phyloP scores from a whole-genome alignment of 2,888 invertebrate genomes.

The Brachycybe producta region DNA sequence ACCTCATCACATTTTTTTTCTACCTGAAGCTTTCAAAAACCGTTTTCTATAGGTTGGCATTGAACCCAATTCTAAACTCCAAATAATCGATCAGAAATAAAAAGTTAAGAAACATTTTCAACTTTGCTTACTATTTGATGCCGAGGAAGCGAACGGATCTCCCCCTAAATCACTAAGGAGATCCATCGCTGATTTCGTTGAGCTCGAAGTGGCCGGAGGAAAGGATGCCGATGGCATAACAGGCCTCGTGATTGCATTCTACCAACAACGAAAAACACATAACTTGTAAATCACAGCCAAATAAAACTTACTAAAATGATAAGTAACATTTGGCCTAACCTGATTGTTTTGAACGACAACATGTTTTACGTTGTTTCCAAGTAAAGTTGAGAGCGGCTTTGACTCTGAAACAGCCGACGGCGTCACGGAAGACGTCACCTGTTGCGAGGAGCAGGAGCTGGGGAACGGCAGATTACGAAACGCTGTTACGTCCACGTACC shows the following conservation, averaged over 20 bases:
- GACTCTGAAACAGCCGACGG: slow-evolving; percentile 1
- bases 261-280: not conserved
- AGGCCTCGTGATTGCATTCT: slow-evolving; percentile 5
- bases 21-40: too few species aligned
- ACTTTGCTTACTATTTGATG: slow-evolving; percentile 7
- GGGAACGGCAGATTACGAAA: not conserved
- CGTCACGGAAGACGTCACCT: not conserved
- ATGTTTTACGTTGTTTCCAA: slow-evolving; percentile 9
- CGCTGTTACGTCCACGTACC: slow-evolving; percentile 38
- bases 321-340: too few species aligned
- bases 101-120: too few species aligned
- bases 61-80: not conserved
- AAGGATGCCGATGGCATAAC: slow-evolving; percentile 15
- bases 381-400: slow-evolving; percentile 3
- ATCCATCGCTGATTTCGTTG: slow-evolving; percentile 24
- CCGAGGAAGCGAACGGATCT: slow-evolving; percentile 31
- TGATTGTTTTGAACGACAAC: slow-evolving; percentile 3
- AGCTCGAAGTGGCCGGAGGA: slow-evolving; percentile 3
- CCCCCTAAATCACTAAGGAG: slow-evolving; percentile 33
- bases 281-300: not conserved
- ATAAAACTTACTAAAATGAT: not conserved
- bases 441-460: not conserved
- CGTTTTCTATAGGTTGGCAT: not conserved
- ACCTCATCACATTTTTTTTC: too few species aligned
- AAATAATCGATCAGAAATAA: not conserved